phyloP scores from a whole-genome alignment of 2,797 vertebrate genomes.

The Coranthus polyacanthus region DNA sequence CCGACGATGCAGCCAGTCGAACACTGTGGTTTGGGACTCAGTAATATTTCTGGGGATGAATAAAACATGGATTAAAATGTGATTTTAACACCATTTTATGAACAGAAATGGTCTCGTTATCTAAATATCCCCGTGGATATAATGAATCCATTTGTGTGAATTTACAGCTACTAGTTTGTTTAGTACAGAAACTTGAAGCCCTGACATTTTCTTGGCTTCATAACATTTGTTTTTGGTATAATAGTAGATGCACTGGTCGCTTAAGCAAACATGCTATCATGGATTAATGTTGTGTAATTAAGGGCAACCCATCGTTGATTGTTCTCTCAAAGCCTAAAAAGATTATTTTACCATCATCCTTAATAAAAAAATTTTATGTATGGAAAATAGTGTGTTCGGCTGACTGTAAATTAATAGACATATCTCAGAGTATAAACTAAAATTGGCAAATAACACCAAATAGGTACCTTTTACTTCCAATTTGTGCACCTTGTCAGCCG shows the following conservation, averaged over 20 bases:
- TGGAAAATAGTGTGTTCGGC: no score
- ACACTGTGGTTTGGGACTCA: neutral
- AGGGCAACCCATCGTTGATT: no score
- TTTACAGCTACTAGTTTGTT: neutral
- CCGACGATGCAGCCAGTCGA: slow-evolving; percentile 59
- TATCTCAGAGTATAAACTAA: neutral
- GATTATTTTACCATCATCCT: no score
- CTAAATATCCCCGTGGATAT: neutral
- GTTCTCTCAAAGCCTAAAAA: no score
- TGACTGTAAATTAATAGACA: neutral
- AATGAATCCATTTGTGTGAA: neutral
- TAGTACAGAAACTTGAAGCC: no score
- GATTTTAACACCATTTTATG: neutral
- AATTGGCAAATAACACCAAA: no score
- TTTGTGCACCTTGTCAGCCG: neutral
- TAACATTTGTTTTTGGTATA: neutral
- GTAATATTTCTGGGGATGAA: fast-evolving
- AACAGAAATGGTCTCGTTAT: neutral
- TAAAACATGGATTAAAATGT: neutral
- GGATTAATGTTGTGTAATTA: no score
- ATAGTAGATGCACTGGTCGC: no score
- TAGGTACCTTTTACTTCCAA: slow-evolving; percentile 58
- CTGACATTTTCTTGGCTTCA: no score
- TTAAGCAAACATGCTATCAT: neutral
- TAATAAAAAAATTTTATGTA: no score